phyloP scores from a whole-genome alignment of 2,113 vertebrate species.

The Hystrix brachyura region DNA sequence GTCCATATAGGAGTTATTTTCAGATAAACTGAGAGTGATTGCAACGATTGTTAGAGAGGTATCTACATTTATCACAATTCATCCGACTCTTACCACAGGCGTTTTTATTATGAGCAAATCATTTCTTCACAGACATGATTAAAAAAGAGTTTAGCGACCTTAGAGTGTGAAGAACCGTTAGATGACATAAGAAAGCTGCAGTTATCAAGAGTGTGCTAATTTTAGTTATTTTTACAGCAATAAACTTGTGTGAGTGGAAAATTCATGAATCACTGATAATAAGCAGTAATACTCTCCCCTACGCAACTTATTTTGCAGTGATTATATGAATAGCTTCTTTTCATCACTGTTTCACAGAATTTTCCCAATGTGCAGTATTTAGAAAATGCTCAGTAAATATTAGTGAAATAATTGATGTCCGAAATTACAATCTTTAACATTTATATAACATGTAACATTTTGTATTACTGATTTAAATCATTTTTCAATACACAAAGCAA shows the following conservation, averaged over 20 bases:
- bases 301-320: not conserved
- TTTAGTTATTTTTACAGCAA: not conserved
- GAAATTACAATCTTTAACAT: not conserved
- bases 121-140: not conserved
- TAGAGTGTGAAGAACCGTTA: not conserved
- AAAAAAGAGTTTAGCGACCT: conserved; percentile 10
- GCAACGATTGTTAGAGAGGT: not conserved
- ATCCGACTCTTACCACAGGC: conserved; percentile 1
- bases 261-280: not conserved
- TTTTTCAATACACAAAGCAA: not conserved
- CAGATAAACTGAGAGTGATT: conserved; percentile 47
- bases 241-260: not conserved
- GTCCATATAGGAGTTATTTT: conserved; percentile 41
- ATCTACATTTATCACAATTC: conserved; percentile 52
- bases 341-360: not conserved
- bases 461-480: not conserved
- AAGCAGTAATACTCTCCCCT: not conserved
- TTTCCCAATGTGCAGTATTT: not conserved
- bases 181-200: conserved; percentile 7
- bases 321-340: not conserved
- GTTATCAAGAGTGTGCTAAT: not conserved
- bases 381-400: not conserved
- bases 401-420: not conserved
- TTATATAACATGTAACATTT: not conserved
- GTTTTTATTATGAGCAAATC: conserved; percentile 52